These are phyloP conservation scores for Bubo blakistoni DNA, from an alignment of 2,113 vertebrate genomes.

Conservation along the genomic window DNA sequence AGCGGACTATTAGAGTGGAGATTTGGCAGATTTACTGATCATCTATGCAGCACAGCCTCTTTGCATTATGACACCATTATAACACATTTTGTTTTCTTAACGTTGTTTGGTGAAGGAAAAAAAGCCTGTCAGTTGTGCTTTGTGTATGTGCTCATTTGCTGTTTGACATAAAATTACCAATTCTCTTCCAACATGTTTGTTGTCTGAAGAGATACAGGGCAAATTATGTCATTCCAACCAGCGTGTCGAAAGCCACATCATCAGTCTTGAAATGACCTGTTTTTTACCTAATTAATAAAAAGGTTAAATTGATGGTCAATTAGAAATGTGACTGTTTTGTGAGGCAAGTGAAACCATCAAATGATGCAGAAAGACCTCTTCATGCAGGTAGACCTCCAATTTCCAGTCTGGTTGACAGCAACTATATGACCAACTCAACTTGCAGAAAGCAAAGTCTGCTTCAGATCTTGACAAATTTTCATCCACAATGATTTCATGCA, in stretches of 20 bases:
- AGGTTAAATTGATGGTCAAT: background rate
- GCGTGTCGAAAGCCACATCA: background rate
- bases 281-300: background rate
- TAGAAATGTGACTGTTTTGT: background rate
- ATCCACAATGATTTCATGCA: background rate
- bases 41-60: background rate
- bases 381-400: background rate
- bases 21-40: background rate
- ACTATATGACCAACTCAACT: background rate
- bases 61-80: background rate
- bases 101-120: background rate
- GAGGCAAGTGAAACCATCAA: background rate
- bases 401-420: background rate
- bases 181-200: background rate
- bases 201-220: background rate
- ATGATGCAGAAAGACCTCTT: background rate
- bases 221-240: background rate
- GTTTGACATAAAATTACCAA: background rate
- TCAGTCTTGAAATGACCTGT: background rate
- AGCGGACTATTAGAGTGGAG: background rate
- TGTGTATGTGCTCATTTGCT: background rate
- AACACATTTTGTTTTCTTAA: background rate
- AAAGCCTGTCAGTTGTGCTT: background rate
- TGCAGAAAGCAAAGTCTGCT: background rate
- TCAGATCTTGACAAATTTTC: background rate